These are phyloP conservation scores for Aethes cnicana DNA, from an alignment of 2,888 invertebrate species.

Conservation along the genomic window DNA sequence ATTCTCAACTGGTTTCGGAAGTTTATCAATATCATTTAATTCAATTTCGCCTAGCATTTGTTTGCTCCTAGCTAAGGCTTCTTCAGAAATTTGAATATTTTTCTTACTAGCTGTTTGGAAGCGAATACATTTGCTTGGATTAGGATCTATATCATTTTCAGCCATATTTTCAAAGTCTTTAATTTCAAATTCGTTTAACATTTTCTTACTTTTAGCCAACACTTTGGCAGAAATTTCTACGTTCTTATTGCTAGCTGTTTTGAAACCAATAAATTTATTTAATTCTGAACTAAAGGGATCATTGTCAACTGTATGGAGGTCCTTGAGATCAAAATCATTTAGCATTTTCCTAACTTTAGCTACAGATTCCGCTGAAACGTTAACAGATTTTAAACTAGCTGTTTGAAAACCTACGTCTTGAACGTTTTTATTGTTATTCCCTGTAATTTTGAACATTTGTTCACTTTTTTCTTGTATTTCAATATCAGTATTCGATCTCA, in stretches of 20 bases:
- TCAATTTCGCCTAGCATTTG: neutral
- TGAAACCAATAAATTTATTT: slow-evolving; percentile 2
- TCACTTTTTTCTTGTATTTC: neutral
- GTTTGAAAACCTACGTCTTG: too few relatives aligned
- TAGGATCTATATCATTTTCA: neutral
- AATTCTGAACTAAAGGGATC: too few relatives aligned
- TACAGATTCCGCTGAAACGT: too few relatives aligned
- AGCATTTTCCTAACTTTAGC: too few relatives aligned
- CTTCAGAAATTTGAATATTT: neutral
- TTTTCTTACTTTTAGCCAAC: slow-evolving; percentile 42
- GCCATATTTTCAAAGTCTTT: slow-evolving; percentile 3
- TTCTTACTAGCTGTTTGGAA: slow-evolving; percentile 14
- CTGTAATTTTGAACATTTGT: too few relatives aligned
- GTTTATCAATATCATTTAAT: neutral
- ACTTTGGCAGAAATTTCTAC: slow-evolving; percentile 38
- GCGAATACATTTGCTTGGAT: slow-evolving; percentile 18
- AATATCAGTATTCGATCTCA: too few relatives aligned
- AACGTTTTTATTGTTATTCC: too few relatives aligned
- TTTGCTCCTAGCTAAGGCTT: neutral
- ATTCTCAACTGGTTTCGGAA: neutral
- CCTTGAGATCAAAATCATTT: too few relatives aligned
- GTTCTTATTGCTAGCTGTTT: slow-evolving; percentile 7
- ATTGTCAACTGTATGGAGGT: too few relatives aligned
- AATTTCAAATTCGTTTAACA: slow-evolving; percentile 43
- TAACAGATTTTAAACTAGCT: too few relatives aligned